A percentile compares a stretch with the other conserved stretches of the same genome.
phyloP scores from a whole-genome alignment of 2,113 vertebrate genomes.

The Casuarius casuarius region DNA sequence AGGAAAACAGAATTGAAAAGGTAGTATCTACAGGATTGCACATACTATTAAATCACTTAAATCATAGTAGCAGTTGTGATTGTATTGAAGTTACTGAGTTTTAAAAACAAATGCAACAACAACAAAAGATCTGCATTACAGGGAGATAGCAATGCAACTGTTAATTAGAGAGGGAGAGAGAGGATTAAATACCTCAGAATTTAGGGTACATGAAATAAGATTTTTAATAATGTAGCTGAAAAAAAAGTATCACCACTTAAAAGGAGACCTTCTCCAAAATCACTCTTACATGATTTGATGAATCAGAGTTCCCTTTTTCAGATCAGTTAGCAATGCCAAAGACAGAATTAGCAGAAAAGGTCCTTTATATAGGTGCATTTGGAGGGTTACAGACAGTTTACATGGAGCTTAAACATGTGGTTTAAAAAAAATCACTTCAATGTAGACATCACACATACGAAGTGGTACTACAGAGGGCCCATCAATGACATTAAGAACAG shows the following conservation, averaged over 20 bases:
- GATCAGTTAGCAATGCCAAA: neutral
- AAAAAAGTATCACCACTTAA: neutral
- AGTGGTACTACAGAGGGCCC: neutral
- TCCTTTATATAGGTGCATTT: neutral
- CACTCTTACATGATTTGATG: neutral
- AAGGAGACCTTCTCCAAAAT: neutral
- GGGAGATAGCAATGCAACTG: neutral
- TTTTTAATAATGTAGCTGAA: neutral
- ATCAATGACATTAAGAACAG: neutral
- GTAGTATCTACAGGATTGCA: conserved; percentile 59
- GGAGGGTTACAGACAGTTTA: neutral
- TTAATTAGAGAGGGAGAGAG: neutral
- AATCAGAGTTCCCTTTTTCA: neutral
- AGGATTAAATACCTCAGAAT: neutral
- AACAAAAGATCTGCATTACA: neutral
- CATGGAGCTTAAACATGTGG: neutral
- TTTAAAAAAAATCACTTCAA: neutral
- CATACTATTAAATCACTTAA: neutral
- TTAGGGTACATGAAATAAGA: neutral
- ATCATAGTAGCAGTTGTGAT: neutral
- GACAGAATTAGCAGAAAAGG: neutral
- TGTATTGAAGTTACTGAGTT: neutral
- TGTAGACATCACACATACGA: neutral
- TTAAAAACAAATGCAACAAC: neutral
- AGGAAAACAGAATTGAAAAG: conserved; percentile 88